Base-by-base conservation (phyloP, 1,140 invertebrate species). In the Radopholus similis region DNA sequence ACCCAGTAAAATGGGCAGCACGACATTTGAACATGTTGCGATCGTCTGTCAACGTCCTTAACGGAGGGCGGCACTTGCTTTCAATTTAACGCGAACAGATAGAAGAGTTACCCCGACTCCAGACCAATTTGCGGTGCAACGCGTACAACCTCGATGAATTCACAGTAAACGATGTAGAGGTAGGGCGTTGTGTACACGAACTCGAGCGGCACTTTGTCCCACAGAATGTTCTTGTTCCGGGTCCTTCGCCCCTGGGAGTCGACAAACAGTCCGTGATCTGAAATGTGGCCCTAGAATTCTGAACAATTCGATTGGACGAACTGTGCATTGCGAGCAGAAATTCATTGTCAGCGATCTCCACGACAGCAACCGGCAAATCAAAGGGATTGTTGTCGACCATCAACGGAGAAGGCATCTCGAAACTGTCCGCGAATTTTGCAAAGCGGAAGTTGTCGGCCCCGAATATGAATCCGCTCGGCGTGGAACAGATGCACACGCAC, bases 121-220 rank as follows among this genome's bases (percentile, higher is more conserved):
- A 57, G 30, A 9, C 68, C 68, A 34, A 30, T 35, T 9, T 70
- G 23, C 13, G 66, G 47, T 0, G 68, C 68, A 23, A 70, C 68
- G 4, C 68, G 68, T 3, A 68, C 53, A 21, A 70, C 44, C 44
- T 70, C 69, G 28, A 70, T 30, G 51, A 70, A 70, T n/a, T 70
- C 68, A 38, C 68, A 70, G 53, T 70, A 70, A 9, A 70, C 68
- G 37, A 70, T 70, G 53, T 70, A 70, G 21, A 70, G 53, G 37
- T 70, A 23, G 8, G 68, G 68, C 18, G 53, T 34, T 1, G 69
- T 64, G 37, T 72, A 70, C 26, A 70, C 66, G 70, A 70, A 70
- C 38, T 70, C 68, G 15, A 70, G 18, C 34, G 68, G 68, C 6
- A 70, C 51, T 34, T 56, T 56, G 28, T 70, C 66, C 68, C 68